Evolutionary conservation across 1,140 invertebrate species (phyloP), one percentile per base, ranked within the genome.

Genomic region (Nasonia longicornis): DNA sequence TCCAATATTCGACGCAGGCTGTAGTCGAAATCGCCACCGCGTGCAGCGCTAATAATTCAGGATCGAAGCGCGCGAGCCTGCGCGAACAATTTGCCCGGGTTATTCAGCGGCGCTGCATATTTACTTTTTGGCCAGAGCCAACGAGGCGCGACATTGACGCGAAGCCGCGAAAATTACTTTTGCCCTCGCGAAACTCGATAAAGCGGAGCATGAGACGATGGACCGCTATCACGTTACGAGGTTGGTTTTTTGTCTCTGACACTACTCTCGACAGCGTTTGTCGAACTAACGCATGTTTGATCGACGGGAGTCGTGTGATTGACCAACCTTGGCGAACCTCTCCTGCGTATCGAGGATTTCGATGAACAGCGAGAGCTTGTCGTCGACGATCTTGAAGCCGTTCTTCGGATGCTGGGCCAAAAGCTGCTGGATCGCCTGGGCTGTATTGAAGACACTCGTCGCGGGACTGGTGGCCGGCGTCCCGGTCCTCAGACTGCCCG

Each of bases 331-430:
- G 86, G 95, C 94, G 85, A 96, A 95, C 86, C 93, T 91, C 88
- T 96, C 94, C 90, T 96, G 95, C 16, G 94, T 94, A 85, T 95
- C 95, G 85, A 96, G 91, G 82, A 96, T 96, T 82, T 96, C 95
- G 85, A 95, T 94, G 88, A 95, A 95, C 16, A 96, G 91, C 14
- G 93, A 93, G 84, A 96, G 92, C 86, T 95, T 95, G 88, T 96
- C 94, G 84, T 95, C 94, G 88, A 94, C 92, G 84, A 95, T 93
- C 82, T 94, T 93, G 87, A 95, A 95, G 2, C 94, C 94, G 86
- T 95, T 95, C 22, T 94, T 88, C 1, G 94, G 93, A 86, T 94
- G 93, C 86, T 94, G 93, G 48, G 91, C 89, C 31, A 95, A 88
- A 64, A 95, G 88, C 84, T 94, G 94, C 74, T 94, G 92, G 31